Conservation (phyloP, 2,797 vertebrate genomes). For the Coccyzus lansbergi region DNA sequence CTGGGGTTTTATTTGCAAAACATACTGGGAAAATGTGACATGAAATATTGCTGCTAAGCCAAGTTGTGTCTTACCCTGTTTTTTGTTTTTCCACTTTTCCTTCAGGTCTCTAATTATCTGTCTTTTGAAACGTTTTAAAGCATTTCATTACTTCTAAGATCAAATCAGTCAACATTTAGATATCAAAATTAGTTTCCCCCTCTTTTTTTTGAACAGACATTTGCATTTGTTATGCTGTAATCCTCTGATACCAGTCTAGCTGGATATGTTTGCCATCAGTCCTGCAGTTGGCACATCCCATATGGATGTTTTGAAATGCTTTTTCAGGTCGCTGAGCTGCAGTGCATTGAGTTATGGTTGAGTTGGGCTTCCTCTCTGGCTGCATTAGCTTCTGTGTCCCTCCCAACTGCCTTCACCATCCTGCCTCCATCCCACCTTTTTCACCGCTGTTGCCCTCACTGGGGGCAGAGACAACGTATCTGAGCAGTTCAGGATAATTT, state of each 20-base stretch:
- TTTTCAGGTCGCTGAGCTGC: background rate
- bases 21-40: background rate
- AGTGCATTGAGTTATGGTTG: background rate
- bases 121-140: constrained; percentile 52
- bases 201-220: background rate
- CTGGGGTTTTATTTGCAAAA: constrained; percentile 39
- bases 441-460: background rate
- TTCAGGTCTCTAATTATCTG: constrained; percentile 56
- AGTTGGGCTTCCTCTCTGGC: background rate
- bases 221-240: constrained; percentile 18
- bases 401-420: background rate
- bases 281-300: background rate
- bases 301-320: background rate
- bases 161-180: constrained; percentile 57
- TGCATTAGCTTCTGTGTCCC: background rate
- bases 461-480: background rate
- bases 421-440: background rate
- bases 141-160: constrained; percentile 53
- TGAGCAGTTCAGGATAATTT: background rate
- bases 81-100: background rate
- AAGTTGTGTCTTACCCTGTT: background rate
- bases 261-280: constrained; percentile 27
- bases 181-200: constrained; percentile 29
- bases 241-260: constrained; percentile 32
- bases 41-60: constrained; percentile 43